Conservation (phyloP, 2,888 invertebrate species). For the Mesorhabditis spiculigera region DNA sequence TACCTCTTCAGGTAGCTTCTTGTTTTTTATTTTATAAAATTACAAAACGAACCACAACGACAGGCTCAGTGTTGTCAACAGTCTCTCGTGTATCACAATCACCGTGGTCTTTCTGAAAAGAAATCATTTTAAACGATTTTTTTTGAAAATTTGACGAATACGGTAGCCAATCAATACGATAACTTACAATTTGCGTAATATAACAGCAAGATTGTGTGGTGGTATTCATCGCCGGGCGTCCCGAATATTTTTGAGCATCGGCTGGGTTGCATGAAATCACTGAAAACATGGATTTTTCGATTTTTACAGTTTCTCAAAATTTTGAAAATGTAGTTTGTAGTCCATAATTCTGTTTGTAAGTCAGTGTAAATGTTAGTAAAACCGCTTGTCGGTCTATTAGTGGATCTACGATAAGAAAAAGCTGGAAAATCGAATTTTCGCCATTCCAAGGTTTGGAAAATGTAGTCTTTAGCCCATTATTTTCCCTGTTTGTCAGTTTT, state of each 20-base stretch:
- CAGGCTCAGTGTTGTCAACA: slow-evolving; percentile 5
- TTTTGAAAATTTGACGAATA: too few species aligned
- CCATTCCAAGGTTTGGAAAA: too few species aligned
- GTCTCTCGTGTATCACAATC: neutral
- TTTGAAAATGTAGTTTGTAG: neutral
- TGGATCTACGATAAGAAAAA: too few species aligned
- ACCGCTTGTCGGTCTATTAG: neutral
- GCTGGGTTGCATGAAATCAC: slow-evolving; percentile 2
- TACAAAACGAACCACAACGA: neutral
- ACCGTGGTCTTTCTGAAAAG: slow-evolving; percentile 4
- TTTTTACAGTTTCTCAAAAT: too few species aligned
- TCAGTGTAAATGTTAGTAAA: neutral
- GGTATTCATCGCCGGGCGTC: neutral
- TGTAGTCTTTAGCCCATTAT: too few species aligned
- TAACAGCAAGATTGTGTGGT: neutral
- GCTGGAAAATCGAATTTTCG: too few species aligned
- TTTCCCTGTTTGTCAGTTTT: too few species aligned
- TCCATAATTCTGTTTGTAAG: neutral
- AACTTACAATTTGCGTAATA: slow-evolving; percentile 1
- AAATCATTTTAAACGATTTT: too few species aligned
- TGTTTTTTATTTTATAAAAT: neutral
- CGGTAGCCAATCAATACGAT: neutral
- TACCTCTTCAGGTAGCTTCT: too few species aligned
- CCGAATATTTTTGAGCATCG: neutral
- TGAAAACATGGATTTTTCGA: neutral